Base-by-base conservation (phyloP, 2,797 vertebrate species). In the Rhodeus uyekii region DNA sequence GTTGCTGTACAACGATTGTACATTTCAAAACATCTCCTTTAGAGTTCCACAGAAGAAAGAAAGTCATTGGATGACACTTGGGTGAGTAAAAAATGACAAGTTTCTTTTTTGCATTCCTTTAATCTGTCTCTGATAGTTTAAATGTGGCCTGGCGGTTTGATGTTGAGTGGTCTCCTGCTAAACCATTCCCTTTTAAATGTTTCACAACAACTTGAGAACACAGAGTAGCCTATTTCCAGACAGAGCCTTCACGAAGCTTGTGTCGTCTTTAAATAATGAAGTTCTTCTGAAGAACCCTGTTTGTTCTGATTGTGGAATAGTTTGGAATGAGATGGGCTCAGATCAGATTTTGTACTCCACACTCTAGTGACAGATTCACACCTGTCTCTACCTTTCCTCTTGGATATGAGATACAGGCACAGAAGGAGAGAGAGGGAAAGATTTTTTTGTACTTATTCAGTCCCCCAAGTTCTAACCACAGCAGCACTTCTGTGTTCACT, bases 271-370 rank as follows among this genome's bases (percentile, higher is more conserved):
- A n/a, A 34, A 53, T 69, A 27, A 29, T 50, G 61, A 78, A 74
- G 61, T 78, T 86, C 82, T 84, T 87, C 85, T 84, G 65, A 84
- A 79, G 46, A 73, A 75, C 46, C 1, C 42, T 50, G 46, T 86
- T 86, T 86, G 61, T 71, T 86, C 84, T 82, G 72, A 86, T 80
- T 84, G 82, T 46, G 36, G 76, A 80, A 68, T 76, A 76, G 80
- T 36, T 71, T 42, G 72, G 76, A 81, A 86, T 77, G 60, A 83
- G 73, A 84, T 19, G 14, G 34, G n/a, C 78, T 82, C 46, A 84
- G 86, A 87, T 87, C 71, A 68, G 46, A 65, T 77, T 84, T 75
- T 80, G 80, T 64, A 67, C 46, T 81, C 32, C 71, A 73, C 32
- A 64, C 82, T 73, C 72, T 38, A 42, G 60, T 69, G 76, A 46